phyloP scores from a whole-genome alignment of 2,888 invertebrate genomes.

The Ophion ellenae region DNA sequence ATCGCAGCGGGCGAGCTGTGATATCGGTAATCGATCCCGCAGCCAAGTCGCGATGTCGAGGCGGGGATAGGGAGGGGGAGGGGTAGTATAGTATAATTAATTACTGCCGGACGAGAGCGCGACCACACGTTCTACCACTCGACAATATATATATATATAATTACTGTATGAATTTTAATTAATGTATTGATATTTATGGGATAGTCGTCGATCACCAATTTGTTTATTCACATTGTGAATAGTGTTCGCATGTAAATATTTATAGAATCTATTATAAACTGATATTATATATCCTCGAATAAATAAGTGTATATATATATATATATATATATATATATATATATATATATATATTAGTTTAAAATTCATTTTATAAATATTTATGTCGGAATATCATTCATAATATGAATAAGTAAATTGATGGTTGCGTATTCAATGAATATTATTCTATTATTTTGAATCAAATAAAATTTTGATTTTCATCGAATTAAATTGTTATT shows the following conservation, averaged over 20 bases:
- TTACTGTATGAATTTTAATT: background rate
- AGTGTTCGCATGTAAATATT: background rate
- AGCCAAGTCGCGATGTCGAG: slow-evolving; percentile 38
- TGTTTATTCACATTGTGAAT: background rate
- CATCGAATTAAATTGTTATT: no score
- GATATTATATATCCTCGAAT: background rate
- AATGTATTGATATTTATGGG: background rate
- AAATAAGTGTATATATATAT: background rate
- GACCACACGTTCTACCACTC: slow-evolving; percentile 54
- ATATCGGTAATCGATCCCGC: slow-evolving; percentile 60
- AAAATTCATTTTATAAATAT: no score
- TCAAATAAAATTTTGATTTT: no score
- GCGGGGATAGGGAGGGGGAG: background rate
- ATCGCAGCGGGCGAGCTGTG: slow-evolving; percentile 54
- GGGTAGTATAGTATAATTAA: slow-evolving; percentile 55
- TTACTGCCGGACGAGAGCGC: slow-evolving; percentile 59
- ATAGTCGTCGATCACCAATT: background rate
- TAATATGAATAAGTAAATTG: no score
- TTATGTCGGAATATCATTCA: no score
- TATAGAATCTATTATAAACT: background rate
- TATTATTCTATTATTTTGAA: no score
- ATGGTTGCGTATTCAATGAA: no score
- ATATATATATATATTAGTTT: no score
- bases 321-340: no score
- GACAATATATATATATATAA: background rate